Percentiles rank a stretch among this genome's conserved stretches.
phyloP scores from a whole-genome alignment of 2,113 vertebrate genomes.

The Vidua chalybeata region DNA sequence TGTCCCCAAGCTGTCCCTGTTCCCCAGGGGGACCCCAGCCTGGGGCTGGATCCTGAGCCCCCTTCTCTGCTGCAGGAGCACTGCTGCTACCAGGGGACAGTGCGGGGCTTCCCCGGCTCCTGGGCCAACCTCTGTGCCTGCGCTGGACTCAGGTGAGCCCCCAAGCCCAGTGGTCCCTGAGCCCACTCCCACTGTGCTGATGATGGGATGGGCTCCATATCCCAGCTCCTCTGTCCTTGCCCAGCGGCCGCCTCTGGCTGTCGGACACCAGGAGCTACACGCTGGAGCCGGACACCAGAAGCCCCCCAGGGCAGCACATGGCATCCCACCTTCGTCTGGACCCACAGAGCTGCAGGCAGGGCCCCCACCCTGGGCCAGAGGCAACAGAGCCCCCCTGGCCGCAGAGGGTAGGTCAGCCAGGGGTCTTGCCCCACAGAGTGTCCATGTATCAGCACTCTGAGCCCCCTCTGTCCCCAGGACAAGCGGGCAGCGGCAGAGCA shows the following conservation, averaged over 20 bases:
- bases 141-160: slow-evolving; percentile 82
- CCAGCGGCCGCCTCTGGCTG: slow-evolving; percentile 82
- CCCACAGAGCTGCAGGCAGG: neutral
- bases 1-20: fast-evolving
- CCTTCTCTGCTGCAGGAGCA: slow-evolving; percentile 70
- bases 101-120: slow-evolving; percentile 70
- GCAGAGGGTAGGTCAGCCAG: slow-evolving; percentile 61
- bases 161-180: fast-evolving
- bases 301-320: slow-evolving; percentile 31
- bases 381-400: neutral
- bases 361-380: neutral
- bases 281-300: slow-evolving; percentile 68
- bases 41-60: neutral
- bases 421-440: fast-evolving
- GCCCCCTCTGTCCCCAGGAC: neutral
- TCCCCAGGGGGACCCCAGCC: neutral
- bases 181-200: fast-evolving
- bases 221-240: neutral
- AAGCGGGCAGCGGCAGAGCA: slow-evolving; percentile 80
- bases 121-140: slow-evolving; percentile 87
- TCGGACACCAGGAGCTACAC: slow-evolving; percentile 78
- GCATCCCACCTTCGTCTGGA: slow-evolving; percentile 43
- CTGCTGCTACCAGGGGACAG: slow-evolving; percentile 85
- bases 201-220: neutral
- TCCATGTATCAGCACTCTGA: neutral